Conservation (phyloP, 2,113 vertebrate genomes). For the Recurvirostra avosetta region DNA sequence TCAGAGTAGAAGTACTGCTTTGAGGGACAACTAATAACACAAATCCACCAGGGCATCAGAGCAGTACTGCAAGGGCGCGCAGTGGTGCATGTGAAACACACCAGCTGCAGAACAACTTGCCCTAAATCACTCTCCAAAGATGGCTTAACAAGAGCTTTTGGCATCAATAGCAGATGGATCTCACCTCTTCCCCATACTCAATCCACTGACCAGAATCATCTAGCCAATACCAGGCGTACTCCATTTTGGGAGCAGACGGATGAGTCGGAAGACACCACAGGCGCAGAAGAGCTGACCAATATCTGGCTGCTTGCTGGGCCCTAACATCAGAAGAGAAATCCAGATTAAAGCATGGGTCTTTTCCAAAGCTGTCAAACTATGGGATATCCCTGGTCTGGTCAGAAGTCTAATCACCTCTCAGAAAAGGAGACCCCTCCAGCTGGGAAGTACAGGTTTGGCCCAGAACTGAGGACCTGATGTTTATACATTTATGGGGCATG, state of each 20-base stretch:
- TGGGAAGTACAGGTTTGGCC: not conserved
- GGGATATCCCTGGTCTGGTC: not conserved
- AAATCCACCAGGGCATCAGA: not conserved
- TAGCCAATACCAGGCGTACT: conserved; percentile 84
- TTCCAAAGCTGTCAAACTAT: not conserved
- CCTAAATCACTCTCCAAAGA: not conserved
- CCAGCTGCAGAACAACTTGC: not conserved
- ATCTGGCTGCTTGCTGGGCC: not conserved
- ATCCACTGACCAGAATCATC: conserved; percentile 72
- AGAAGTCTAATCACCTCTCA: not conserved
- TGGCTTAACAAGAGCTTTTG: not conserved
- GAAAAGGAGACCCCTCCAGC: not conserved
- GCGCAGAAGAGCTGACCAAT: conserved; percentile 50
- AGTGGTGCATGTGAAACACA: fast-evolving
- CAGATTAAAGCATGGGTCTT: not conserved
- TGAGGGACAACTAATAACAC: not conserved
- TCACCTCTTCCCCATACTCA: conserved; percentile 81
- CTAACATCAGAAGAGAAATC: not conserved
- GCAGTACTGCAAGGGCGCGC: not conserved
- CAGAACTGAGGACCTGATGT: not conserved
- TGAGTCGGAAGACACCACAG: conserved; percentile 59
- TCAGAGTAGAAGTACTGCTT: not conserved
- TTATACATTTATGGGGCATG: not conserved
- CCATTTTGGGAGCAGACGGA: conserved; percentile 70
- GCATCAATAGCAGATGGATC: not conserved